These are phyloP conservation scores for Sebastes hubbsi DNA, from an alignment of 2,797 vertebrate genomes.

Conservation along the genomic window DNA sequence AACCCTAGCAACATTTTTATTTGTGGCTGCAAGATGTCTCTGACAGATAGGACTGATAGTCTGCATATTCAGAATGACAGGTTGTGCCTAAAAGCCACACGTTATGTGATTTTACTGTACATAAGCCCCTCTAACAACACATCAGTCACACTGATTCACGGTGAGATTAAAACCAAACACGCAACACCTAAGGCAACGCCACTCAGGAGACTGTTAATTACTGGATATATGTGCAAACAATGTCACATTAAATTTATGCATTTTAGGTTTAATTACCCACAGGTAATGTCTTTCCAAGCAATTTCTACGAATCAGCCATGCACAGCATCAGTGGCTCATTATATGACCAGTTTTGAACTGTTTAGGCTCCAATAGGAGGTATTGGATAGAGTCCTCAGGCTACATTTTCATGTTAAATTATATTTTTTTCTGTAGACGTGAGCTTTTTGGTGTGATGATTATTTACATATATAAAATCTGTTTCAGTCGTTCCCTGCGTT, in stretches of 20 bases:
- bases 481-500: not conserved
- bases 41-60: constrained; percentile 14
- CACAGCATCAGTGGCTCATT: constrained; percentile 37
- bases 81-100: constrained; percentile 42
- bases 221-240: constrained; percentile 60
- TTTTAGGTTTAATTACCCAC: constrained; percentile 66
- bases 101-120: constrained; percentile 38
- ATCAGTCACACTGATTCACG: constrained; percentile 68
- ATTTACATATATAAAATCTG: constrained; percentile 28
- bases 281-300: constrained; percentile 57
- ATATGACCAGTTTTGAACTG: constrained; percentile 5
- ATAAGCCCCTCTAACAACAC: constrained; percentile 40
- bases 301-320: constrained; percentile 54
- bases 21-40: constrained; percentile 29
- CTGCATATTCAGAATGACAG: constrained; percentile 62
- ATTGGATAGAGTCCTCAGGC: not conserved
- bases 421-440: constrained; percentile 39
- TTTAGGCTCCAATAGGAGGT: not conserved
- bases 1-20: not conserved
- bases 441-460: constrained; percentile 21
- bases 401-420: constrained; percentile 42
- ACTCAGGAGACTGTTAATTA: constrained; percentile 62
- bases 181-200: constrained; percentile 60
- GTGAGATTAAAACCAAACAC: constrained; percentile 63
- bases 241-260: constrained; percentile 66